phyloP scores from a whole-genome alignment of 2,113 vertebrate species.

The Emydocephalus ijimae region DNA sequence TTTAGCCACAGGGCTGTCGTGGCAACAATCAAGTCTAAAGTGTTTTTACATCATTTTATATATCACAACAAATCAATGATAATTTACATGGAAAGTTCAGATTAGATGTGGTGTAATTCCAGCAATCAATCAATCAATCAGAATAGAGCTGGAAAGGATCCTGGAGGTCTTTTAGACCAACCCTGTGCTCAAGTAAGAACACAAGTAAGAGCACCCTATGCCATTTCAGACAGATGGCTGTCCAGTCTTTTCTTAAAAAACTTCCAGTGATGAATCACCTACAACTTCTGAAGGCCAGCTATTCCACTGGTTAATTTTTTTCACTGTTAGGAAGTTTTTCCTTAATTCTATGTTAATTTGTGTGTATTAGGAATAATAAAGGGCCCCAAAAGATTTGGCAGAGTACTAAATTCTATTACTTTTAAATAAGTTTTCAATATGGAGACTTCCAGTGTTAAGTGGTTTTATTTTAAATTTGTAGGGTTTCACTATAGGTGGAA shows the following conservation, averaged over 20 bases:
- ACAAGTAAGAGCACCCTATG: too few species aligned
- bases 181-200: background rate
- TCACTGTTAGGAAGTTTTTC: background rate
- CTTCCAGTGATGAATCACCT: background rate
- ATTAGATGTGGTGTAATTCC: background rate
- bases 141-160: background rate
- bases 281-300: background rate
- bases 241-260: background rate
- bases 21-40: background rate
- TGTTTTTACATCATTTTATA: background rate
- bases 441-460: background rate
- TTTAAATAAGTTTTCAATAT: background rate
- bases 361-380: background rate
- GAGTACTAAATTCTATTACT: background rate
- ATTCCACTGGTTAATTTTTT: background rate
- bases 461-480: background rate
- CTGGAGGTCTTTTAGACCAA: background rate
- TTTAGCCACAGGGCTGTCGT: background rate
- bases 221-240: background rate
- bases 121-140: background rate
- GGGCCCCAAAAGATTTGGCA: background rate
- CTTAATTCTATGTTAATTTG: background rate
- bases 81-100: background rate
- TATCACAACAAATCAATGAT: background rate
- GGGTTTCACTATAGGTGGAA: background rate